Evolutionary conservation across 2,797 vertebrate genomes (phyloP).

Genomic region (Serranus cabrilla): DNA sequence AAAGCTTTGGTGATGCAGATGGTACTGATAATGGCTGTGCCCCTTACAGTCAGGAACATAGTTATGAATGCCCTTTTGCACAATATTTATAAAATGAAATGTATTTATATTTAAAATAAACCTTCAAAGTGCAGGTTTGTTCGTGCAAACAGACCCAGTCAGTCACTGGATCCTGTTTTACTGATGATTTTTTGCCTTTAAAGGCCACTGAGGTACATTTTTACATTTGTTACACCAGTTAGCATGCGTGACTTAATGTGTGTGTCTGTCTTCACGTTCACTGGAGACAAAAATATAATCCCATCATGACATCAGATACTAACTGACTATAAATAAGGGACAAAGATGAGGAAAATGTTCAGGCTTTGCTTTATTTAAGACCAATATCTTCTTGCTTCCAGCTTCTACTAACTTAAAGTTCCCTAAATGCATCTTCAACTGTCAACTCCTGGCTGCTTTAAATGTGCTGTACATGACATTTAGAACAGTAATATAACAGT

Average conservation of each 20-base stretch:
- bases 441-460: no score
- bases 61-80: constrained; percentile 52
- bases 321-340: not conserved
- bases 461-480: no score
- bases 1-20: constrained; percentile 41
- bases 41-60: constrained; percentile 17
- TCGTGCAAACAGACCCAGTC: not conserved
- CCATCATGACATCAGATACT: not conserved
- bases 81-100: constrained; percentile 49
- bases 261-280: not conserved
- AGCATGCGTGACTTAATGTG: constrained; percentile 32
- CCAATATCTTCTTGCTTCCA: not conserved
- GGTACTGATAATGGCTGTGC: constrained; percentile 14
- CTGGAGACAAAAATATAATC: not conserved
- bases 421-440: not conserved
- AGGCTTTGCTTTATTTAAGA: constrained; percentile 1
- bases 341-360: not conserved
- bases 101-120: constrained; percentile 43
- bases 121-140: constrained; percentile 13
- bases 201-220: constrained; percentile 10
- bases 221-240: constrained; percentile 24
- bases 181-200: not conserved
- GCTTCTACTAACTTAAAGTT: not conserved
- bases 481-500: no score
- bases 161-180: constrained; percentile 20